Percentiles rank a stretch among this genome's conserved stretches.
Conservation (phyloP, 2,797 vertebrate species). For the Simalia tracyae region DNA sequence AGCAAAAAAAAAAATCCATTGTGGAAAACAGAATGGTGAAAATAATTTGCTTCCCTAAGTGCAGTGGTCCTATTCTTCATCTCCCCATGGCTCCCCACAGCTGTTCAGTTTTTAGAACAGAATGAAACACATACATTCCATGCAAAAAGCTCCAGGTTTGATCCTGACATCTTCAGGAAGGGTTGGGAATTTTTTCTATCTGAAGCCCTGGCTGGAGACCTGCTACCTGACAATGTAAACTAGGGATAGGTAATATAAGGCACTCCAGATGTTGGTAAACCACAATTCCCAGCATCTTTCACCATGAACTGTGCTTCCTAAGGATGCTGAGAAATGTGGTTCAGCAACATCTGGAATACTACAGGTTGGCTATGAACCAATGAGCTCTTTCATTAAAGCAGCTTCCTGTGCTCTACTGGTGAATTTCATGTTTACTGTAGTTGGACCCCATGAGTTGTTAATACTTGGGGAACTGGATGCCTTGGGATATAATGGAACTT, state of each 20-base stretch:
- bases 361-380: neutral
- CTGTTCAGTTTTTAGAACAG: neutral
- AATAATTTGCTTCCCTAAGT: neutral
- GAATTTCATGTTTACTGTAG: neutral
- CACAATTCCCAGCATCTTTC: neutral
- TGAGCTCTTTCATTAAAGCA: neutral
- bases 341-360: neutral
- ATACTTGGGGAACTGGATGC: neutral
- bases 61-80: neutral
- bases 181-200: neutral
- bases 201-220: neutral
- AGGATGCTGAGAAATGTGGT: neutral
- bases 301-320: neutral
- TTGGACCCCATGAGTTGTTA: neutral
- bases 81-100: neutral
- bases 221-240: neutral
- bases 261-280: neutral
- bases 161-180: too few species aligned
- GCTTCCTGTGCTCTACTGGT: neutral
- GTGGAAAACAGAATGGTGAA: neutral
- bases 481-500: neutral
- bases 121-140: neutral
- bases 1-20: too few species aligned
- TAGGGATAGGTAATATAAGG: neutral
- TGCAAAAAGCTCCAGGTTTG: neutral